phyloP scores from a whole-genome alignment of 2,113 vertebrate genomes.

The Thamnophis sirtalis region DNA sequence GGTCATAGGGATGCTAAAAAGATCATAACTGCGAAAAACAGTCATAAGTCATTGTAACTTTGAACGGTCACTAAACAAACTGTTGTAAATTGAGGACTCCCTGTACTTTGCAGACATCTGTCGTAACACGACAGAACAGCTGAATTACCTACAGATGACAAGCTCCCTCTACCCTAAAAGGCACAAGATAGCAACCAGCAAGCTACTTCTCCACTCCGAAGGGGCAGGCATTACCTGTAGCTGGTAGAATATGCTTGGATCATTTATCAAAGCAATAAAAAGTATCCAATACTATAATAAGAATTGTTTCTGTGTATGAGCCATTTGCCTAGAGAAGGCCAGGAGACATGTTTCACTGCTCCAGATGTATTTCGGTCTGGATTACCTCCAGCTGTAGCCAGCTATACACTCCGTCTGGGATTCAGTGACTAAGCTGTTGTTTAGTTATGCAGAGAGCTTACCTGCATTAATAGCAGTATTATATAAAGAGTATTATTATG shows the following conservation, averaged over 20 bases:
- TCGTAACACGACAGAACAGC: not conserved
- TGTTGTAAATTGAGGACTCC: too few species aligned
- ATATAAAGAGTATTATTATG: not conserved
- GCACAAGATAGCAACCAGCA: not conserved
- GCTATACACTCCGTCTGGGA: too few species aligned
- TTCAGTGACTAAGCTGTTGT: not conserved
- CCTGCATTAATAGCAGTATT: not conserved
- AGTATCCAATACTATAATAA: not conserved
- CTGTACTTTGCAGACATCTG: not conserved
- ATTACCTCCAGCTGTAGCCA: not conserved
- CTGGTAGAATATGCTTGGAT: not conserved
- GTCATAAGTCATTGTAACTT: too few species aligned
- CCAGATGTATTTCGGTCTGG: not conserved
- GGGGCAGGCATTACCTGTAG: not conserved
- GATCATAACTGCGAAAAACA: too few species aligned
- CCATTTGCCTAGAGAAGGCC: not conserved
- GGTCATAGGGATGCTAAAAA: too few species aligned
- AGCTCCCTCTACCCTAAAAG: too few species aligned
- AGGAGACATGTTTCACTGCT: not conserved
- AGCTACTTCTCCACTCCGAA: not conserved
- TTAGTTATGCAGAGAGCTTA: not conserved
- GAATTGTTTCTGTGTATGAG: not conserved
- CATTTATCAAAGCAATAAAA: not conserved
- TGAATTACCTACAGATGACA: not conserved
- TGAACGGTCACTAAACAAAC: too few species aligned